Evolutionary conservation across 2,113 vertebrate species (phyloP).

Genomic region (Carettochelys insculpta): DNA sequence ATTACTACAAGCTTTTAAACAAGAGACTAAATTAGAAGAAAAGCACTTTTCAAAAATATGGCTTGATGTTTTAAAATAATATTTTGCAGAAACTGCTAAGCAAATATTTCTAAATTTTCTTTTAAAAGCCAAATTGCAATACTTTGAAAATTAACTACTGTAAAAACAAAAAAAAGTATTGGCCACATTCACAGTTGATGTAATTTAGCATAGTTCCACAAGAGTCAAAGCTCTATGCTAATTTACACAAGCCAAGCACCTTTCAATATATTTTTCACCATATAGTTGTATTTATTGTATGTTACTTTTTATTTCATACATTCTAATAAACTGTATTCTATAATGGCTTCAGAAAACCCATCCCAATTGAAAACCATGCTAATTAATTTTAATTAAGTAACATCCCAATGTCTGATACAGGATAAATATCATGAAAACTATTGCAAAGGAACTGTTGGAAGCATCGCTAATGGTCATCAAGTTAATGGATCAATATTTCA

Average conservation of each 20-base stretch:
- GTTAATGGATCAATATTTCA: fast-evolving
- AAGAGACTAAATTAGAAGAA: slow-evolving; percentile 47
- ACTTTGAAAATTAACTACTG: background rate
- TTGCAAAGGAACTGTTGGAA: background rate
- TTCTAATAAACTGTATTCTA: background rate
- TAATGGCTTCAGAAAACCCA: background rate
- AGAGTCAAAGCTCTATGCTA: background rate
- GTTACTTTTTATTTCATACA: background rate
- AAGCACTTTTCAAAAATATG: slow-evolving; percentile 11
- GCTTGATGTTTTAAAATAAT: background rate
- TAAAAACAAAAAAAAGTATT: background rate
- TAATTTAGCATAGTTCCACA: background rate
- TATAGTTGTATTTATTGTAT: background rate
- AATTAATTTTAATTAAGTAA: fast-evolving
- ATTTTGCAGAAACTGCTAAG: background rate
- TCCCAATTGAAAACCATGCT: background rate
- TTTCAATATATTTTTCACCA: fast-evolving
- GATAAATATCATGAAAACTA: background rate
- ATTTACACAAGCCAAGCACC: background rate
- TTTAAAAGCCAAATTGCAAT: background rate
- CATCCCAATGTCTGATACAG: background rate
- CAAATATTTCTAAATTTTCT: background rate
- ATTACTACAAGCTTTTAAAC: slow-evolving; percentile 53
- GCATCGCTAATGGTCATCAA: background rate
- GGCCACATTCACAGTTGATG: background rate